phyloP scores from a whole-genome alignment of 2,888 invertebrate genomes.

The Colletes collaris region DNA sequence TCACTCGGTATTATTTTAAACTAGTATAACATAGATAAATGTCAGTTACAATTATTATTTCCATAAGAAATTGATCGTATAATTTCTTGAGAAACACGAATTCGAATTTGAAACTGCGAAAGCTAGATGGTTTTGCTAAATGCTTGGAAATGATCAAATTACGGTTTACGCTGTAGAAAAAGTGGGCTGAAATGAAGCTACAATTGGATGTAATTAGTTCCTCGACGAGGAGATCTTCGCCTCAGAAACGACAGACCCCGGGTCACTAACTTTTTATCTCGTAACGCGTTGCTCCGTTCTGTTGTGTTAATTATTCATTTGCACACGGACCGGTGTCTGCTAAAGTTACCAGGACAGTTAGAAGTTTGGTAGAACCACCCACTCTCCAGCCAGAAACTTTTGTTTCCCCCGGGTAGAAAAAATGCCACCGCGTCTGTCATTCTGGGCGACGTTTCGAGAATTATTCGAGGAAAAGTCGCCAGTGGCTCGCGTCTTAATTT shows the following conservation, averaged over 20 bases:
- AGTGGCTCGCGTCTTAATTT: neutral
- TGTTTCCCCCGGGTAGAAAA: neutral
- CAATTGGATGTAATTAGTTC: conserved; percentile 49
- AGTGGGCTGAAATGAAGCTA: conserved; percentile 24
- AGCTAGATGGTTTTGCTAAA: neutral
- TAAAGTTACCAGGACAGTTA: conserved; percentile 41
- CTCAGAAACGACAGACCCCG: conserved; percentile 22
- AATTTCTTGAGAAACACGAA: too few species aligned
- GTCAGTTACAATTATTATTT: too few species aligned
- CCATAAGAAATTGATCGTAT: too few species aligned
- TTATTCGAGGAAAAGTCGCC: neutral
- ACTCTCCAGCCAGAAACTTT: conserved; percentile 11
- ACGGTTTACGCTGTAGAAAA: conserved; percentile 9
- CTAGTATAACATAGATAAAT: too few species aligned
- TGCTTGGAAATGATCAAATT: conserved; percentile 23
- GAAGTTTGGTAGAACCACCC: conserved; percentile 1
- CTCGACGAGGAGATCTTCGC: conserved; percentile 12
- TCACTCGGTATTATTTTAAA: too few species aligned
- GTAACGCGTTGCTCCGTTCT: conserved; percentile 35
- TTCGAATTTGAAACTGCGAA: neutral
- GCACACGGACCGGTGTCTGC: conserved; percentile 22
- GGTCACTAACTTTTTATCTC: conserved; percentile 44
- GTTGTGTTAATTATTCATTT: conserved; percentile 63
- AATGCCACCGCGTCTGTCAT: neutral
- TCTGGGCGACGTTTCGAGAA: conserved; percentile 1